These are phyloP conservation scores for Melanitta fusca DNA, from an alignment of 2,797 vertebrate species.

Conservation along the genomic window DNA sequence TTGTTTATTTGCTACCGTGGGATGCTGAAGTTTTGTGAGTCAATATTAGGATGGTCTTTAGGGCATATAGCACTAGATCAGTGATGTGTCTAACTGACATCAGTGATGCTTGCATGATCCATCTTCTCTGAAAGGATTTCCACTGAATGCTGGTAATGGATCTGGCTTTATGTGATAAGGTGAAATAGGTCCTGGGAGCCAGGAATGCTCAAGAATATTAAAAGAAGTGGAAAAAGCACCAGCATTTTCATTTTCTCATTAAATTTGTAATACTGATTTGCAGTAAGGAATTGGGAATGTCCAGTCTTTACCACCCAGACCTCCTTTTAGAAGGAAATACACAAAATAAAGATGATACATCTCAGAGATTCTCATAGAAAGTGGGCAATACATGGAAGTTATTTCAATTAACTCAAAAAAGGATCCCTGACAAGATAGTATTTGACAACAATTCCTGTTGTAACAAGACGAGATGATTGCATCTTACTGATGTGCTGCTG, in stretches of 20 bases:
- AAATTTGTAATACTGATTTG: not conserved
- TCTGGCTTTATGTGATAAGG: not conserved
- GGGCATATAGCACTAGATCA: not conserved
- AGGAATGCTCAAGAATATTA: not conserved
- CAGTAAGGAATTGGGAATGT: not conserved
- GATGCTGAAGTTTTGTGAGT: not conserved
- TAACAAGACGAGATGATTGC: not conserved
- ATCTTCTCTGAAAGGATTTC: not conserved
- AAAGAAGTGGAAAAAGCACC: not conserved
- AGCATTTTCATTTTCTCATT: not conserved
- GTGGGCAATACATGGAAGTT: not conserved
- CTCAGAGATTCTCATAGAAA: not conserved
- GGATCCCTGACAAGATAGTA: not conserved
- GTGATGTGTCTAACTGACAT: not conserved
- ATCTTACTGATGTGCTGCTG: not conserved
- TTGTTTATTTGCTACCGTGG: not conserved
- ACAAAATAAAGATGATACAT: not conserved
- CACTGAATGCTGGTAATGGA: not conserved
- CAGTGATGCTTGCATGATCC: not conserved
- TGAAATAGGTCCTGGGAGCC: not conserved
- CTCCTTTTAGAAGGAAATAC: not conserved
- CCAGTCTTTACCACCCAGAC: not conserved
- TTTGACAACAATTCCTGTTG: not conserved
- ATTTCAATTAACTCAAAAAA: not conserved
- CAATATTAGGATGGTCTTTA: not conserved